Evolutionary conservation across 2,113 vertebrate species (phyloP).

Genomic region (Erinaceus europaeus): DNA sequence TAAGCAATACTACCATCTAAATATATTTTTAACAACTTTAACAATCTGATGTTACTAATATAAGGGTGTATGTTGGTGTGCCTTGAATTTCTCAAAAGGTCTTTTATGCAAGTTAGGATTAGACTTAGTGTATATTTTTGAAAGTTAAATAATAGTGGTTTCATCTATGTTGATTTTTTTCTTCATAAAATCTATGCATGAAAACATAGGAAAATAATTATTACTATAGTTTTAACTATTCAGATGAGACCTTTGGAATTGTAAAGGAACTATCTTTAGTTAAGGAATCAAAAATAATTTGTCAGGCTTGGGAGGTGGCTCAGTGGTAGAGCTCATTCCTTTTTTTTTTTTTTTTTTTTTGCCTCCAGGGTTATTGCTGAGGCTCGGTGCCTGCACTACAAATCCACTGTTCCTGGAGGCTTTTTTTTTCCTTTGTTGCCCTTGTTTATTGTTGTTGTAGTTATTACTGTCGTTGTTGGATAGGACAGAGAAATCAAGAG

Average conservation of each 20-base stretch:
- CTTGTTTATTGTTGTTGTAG: no score
- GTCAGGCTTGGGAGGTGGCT: not conserved
- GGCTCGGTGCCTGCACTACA: no score
- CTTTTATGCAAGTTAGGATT: conserved; percentile 19
- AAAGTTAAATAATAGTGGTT: conserved; percentile 43
- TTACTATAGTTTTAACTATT: not conserved
- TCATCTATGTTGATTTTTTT: conserved; percentile 26
- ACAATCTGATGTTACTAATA: not conserved
- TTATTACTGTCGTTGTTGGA: no score
- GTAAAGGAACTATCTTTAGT: not conserved
- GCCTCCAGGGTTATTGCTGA: no score
- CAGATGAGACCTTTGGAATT: not conserved
- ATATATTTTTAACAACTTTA: conserved; percentile 30
- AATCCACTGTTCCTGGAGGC: no score
- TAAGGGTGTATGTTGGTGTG: conserved; percentile 20
- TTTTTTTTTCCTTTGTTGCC: no score
- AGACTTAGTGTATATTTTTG: conserved; percentile 34
- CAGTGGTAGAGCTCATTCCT: no score
- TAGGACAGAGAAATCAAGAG: no score
- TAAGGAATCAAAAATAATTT: not conserved
- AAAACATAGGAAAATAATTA: conserved; percentile 9
- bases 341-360: no score
- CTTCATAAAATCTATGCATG: not conserved
- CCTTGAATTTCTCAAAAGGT: not conserved
- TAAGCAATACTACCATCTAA: not conserved